Base-by-base conservation (phyloP, 2,797 vertebrate genomes). In the Champsocephalus gunnari region DNA sequence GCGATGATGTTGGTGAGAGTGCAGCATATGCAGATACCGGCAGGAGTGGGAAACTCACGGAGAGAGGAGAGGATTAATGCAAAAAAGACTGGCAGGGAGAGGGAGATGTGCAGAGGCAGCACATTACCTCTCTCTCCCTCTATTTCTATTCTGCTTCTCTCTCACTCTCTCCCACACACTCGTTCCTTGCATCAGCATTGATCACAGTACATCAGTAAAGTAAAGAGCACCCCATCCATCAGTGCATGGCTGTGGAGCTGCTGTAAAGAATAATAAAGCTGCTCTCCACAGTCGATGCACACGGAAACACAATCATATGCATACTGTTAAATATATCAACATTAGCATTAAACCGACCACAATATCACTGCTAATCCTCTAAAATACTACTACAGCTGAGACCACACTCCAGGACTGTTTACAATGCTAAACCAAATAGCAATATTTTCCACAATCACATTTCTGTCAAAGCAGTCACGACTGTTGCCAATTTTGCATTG, bases 171-270 rank as follows among this genome's bases (percentile, higher is more conserved):
- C 66, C 64, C 64, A 62, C 68, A 51, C 79, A 77, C 80, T 75
- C 82, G 86, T 83, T 75, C 81, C 89, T 88, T 86, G 76, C 87
- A 91, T 91, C 91, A 88, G 89, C 85, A 93, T 93, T 94, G 94
- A 95, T 94, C 93, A 93, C 81, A 92, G 84, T 81, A 85, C 88
- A 91, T 92, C 88, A 85, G 89, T 88, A 89, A 88, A 88, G 89
- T 88, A 89, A 92, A 92, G 91, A 92, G 90, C 89, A 91, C 55
- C 74, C 77, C 87, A 93, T 94, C 92, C 88, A 93, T 95, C 91
- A 93, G 84, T 47, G 73, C 76, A 78, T 55, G 78, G 63, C 85
- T 85, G 63, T 67, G 74, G 49, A 86, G 89, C 82, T 82, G 87
- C 87, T 78, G 79, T 66, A 72, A 77, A 66, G 84, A 91, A 93